A percentile compares a stretch with the other conserved stretches of the same genome.
Conservation (phyloP, 2,113 vertebrate species). For the Heliornis fulica region DNA sequence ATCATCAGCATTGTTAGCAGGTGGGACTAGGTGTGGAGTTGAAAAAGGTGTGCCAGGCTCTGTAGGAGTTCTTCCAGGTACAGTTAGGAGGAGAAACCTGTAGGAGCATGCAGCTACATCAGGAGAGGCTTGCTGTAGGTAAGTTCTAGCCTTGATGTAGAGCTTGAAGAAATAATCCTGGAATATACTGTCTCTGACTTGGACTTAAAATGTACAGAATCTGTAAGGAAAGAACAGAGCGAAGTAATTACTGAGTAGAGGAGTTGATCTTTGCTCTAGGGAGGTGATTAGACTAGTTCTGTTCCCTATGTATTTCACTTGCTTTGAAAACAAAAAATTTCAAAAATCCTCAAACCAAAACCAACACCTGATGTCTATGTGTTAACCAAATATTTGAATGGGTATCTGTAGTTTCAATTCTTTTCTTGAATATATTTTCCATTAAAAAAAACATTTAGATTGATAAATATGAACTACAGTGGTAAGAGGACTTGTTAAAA, state of each 20-base stretch:
- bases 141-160: not conserved
- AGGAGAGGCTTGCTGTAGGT: not conserved
- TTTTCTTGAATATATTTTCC: not conserved
- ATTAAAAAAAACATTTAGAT: not conserved
- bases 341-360: not conserved
- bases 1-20: not conserved
- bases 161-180: not conserved
- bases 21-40: not conserved
- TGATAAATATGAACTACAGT: not conserved
- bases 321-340: not conserved
- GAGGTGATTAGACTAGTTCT: not conserved
- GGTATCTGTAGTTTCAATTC: not conserved
- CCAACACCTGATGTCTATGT: fast-evolving
- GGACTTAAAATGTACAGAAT: fast-evolving
- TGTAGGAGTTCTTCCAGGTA: not conserved
- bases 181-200: not conserved
- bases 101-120: fast-evolving
- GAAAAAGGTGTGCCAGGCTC: not conserved
- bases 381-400: not conserved
- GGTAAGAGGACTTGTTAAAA: not conserved
- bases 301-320: not conserved
- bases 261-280: not conserved
- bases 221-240: not conserved
- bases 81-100: not conserved
- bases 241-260: not conserved